Conservation (phyloP, 2,888 invertebrate species). For the Meandrusa payeni region DNA sequence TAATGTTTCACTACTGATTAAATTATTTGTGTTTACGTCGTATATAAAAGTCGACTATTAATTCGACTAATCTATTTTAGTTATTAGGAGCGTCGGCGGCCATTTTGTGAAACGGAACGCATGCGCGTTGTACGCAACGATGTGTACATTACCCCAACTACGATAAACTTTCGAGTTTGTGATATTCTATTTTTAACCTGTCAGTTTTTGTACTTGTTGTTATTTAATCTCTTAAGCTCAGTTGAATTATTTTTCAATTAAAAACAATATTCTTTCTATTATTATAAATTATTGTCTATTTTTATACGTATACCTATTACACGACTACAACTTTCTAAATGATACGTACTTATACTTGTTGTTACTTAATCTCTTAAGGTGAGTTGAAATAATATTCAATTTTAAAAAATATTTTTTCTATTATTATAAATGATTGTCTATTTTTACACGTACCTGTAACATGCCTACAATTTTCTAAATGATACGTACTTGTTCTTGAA, state of each 20-base stretch:
- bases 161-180: no score
- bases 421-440: background rate
- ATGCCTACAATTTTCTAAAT: background rate
- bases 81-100: conserved; percentile 5
- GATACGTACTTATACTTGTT: conserved; percentile 1
- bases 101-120: conserved; percentile 19
- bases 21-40: no score
- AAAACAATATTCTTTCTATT: background rate
- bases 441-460: background rate
- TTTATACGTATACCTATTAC: conserved; percentile 2
- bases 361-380: conserved; percentile 7
- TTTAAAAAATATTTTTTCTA: background rate
- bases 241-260: background rate
- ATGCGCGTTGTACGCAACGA: conserved; percentile 10
- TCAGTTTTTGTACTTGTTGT: background rate
- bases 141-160: conserved; percentile 7
- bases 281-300: conserved; percentile 1
- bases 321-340: background rate
- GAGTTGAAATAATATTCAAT: background rate
- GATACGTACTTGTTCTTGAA: conserved; percentile 20
- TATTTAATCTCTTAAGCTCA: conserved; percentile 10
- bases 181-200: no score
- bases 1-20: no score
- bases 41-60: no score
- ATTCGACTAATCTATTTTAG: no score